Evolutionary conservation across 2,113 vertebrate genomes (phyloP).

Genomic region (Charadrius vociferus): DNA sequence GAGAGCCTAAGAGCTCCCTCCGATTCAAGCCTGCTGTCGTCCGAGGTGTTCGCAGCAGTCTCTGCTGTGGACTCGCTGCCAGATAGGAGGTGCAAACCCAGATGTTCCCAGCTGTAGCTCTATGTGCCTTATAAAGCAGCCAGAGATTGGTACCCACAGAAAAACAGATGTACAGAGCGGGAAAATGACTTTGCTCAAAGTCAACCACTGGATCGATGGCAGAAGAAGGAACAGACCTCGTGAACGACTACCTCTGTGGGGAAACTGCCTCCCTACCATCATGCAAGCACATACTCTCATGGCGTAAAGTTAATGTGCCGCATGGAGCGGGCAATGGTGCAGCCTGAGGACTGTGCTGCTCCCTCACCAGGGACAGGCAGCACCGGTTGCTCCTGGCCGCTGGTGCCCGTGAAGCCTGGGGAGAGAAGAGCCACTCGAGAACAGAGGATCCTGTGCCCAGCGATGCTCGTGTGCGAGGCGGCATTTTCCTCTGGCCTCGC

Average conservation of each 20-base stretch:
- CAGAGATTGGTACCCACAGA: neutral
- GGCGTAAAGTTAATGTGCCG: too few relatives aligned
- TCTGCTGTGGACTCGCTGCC: fast-evolving
- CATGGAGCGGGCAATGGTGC: fast-evolving
- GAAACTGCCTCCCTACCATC: neutral
- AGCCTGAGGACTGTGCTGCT: neutral
- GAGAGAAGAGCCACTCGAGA: neutral
- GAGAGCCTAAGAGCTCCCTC: neutral
- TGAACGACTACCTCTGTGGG: neutral
- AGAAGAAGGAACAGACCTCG: neutral
- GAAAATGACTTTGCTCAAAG: neutral
- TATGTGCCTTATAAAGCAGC: neutral
- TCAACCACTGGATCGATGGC: neutral
- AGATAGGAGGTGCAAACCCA: neutral
- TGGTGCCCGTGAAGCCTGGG: too few relatives aligned
- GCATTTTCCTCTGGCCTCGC: neutral
- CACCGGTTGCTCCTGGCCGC: neutral
- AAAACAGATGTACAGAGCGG: neutral
- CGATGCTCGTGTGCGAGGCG: fast-evolving
- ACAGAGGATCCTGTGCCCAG: neutral
- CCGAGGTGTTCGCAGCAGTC: neutral
- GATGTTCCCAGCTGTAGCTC: neutral
- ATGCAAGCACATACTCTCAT: neutral
- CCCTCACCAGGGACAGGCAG: neutral
- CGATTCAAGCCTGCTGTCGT: fast-evolving